Base-by-base conservation (phyloP, 2,797 vertebrate genomes). In the Pseudochromis fuscus region DNA sequence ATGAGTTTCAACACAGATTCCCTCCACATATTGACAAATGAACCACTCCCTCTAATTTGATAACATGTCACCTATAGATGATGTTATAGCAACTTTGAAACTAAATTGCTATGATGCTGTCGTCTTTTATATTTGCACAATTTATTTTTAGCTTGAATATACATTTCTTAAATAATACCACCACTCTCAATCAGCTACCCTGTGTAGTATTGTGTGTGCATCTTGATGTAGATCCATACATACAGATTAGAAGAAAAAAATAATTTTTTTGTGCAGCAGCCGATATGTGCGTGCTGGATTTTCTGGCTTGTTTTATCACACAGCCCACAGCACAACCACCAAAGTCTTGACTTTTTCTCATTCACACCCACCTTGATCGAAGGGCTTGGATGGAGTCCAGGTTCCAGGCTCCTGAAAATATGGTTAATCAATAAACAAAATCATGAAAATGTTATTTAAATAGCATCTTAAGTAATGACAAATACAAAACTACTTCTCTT, bases 351-450 rank as follows among this genome's bases (percentile, higher is more conserved):
- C 31, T 38, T 19, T 50, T 35, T 69, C 45, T 66, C 66, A 40
- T 18, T 68, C 55, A 80, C 60, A 90, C 94, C 89, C 94, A 99
- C 98, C 97, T 95, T 96, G 96, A 94, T 97, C 95, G 66, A 97
- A 96, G 35, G 96, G 92, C 93, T 96, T 99, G 77, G 94, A 92
- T 45, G 96, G 95, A 88, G 92, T 97, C 98, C 98, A 99, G 18
- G 96, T 96, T 94, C 97, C 96, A 91, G 95, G 88, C 83, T 94
- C 94, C 94, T 88, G 88, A 75, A 96, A n/a, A 94, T 88, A 91
- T 21, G 38, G 37, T 49, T 6, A 68, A 69, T 19, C 38, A 75
- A 89, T 85, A 87, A 60, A 35, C 21, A 53, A 63, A 74, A 75
- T 68, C 24, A 59, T 78, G 15, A 27, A 86, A 86, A 81, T 25